Evolutionary conservation across 92 coral and sea anemone genomes (phyloP).

Genomic region (Montipora capitata): DNA sequence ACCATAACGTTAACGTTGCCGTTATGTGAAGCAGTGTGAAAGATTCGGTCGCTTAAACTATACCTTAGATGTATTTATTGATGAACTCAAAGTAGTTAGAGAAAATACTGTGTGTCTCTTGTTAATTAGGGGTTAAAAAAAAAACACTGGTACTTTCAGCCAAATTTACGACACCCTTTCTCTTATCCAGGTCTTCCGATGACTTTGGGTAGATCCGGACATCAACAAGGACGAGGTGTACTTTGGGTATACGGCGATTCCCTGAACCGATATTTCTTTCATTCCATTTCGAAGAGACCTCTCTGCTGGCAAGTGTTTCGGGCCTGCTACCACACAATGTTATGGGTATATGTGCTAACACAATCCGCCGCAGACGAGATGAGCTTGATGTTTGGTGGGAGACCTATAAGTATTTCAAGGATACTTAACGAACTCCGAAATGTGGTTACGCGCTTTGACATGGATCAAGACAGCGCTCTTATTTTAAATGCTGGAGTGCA

Average conservation of each 20-base stretch:
- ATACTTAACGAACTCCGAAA: slow-evolving; percentile 77
- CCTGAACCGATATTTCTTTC: slow-evolving; percentile 85
- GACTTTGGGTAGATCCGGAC: slow-evolving; percentile 69
- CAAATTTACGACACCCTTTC: not conserved
- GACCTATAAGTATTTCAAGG: slow-evolving; percentile 81
- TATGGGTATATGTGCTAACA: slow-evolving; percentile 87
- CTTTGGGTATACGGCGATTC: slow-evolving; percentile 93
- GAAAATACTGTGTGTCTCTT: too few relatives aligned
- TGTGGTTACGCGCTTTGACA: slow-evolving; percentile 80
- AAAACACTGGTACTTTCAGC: too few relatives aligned
- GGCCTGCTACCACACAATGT: slow-evolving; percentile 90
- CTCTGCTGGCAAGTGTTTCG: slow-evolving; percentile 87
- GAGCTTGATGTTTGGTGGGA: slow-evolving; percentile 80
- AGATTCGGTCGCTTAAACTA: too few relatives aligned
- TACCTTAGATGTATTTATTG: too few relatives aligned
- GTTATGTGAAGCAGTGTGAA: too few relatives aligned
- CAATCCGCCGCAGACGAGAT: slow-evolving; percentile 85
- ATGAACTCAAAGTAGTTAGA: too few relatives aligned
- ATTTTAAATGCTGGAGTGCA: slow-evolving; percentile 92
- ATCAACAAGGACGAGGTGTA: slow-evolving; percentile 86
- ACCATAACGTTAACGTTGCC: too few relatives aligned
- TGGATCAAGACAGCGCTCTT: slow-evolving; percentile 90
- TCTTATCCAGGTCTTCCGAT: not conserved
- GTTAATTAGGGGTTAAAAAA: not conserved
- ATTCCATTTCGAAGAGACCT: slow-evolving; percentile 76